Evolutionary conservation across 2,888 invertebrate species (phyloP), one percentile per base, ranked within the genome.

Genomic region (Notodonta dromedarius): DNA sequence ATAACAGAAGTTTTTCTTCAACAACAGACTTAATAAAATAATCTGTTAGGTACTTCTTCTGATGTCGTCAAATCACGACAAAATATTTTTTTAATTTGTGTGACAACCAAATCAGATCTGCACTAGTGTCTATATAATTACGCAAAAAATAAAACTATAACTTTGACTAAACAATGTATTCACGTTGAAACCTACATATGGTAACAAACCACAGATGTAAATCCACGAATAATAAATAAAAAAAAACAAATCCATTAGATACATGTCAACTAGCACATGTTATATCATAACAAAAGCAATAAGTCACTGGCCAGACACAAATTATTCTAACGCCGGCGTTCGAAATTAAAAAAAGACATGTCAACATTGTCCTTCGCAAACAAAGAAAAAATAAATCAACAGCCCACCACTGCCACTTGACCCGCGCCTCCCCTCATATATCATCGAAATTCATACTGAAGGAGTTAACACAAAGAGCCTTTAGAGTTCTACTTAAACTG

Each of bases 351-450:
- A 85, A 78, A 83, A 77, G 79, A 81, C 83, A 82, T 89, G 89
- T 89, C 90, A 90, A 90, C 90, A 86, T 87, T 86, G 87, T 86
- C 84, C 83, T 82, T 81, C 74, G 77, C 87, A 88, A 90, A 91
- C 92, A 92, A 92, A 92, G 91, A 91, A 89, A 87, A 84, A 89
- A 91, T 92, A 91, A 91, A 92, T 91, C 91, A 91, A 84, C 74
- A 71, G 61, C 69, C 60, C 64, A 58, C 91, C 87, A 86, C 16
- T 16, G 0, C 62, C 74, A 57, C 59, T 35, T 64, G 88, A 76
- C 40, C 82, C 69, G 14, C 79, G 78, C 66, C 76, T 71, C 80
- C 83, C 79, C 85, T 74, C 79, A 65, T 73, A 42, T 58, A 67
- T 53, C 67, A 74, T 73, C 69, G 59, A 63, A 61, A 79, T 70